Evolutionary conservation across 2,113 vertebrate species (phyloP).

Genomic region (Pithys albifrons): DNA sequence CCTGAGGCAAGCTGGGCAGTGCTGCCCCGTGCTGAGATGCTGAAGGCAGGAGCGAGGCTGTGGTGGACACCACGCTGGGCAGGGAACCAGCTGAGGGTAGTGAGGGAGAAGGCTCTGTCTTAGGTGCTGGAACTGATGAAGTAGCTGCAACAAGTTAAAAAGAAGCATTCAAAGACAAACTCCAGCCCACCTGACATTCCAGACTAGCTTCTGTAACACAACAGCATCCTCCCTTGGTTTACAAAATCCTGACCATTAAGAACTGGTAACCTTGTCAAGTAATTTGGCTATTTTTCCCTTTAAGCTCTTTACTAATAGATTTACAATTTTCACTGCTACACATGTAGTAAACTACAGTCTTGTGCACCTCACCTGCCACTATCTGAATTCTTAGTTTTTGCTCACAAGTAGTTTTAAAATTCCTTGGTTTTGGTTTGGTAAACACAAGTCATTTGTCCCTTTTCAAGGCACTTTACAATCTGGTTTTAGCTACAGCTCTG

Average conservation of each 20-base stretch:
- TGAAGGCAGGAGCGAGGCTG: conserved; percentile 79
- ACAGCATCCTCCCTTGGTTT: not conserved
- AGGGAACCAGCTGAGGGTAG: conserved; percentile 76
- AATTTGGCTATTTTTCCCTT: not conserved
- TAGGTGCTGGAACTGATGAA: conserved; percentile 82
- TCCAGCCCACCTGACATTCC: not conserved
- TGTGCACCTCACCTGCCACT: not conserved
- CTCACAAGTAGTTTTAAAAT: not conserved
- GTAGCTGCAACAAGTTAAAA: conserved; percentile 74
- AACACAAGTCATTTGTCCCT: not conserved
- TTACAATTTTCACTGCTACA: not conserved
- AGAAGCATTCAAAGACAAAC: not conserved
- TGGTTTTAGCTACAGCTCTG: not conserved
- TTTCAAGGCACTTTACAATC: not conserved
- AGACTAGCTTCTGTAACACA: not conserved
- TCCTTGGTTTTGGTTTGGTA: not conserved
- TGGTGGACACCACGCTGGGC: conserved; percentile 74
- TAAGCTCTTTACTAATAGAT: not conserved
- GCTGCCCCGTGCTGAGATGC: conserved; percentile 78
- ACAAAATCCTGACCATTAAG: not conserved
- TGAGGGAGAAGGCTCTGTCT: conserved; percentile 81
- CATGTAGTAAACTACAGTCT: not conserved
- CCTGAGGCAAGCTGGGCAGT: conserved; percentile 79
- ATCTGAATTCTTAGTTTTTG: not conserved
- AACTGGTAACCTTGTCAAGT: not conserved